Evolutionary conservation across 2,888 invertebrate genomes (phyloP), one percentile per base, ranked within the genome.

Genomic region (Notocelia uddmanniana): DNA sequence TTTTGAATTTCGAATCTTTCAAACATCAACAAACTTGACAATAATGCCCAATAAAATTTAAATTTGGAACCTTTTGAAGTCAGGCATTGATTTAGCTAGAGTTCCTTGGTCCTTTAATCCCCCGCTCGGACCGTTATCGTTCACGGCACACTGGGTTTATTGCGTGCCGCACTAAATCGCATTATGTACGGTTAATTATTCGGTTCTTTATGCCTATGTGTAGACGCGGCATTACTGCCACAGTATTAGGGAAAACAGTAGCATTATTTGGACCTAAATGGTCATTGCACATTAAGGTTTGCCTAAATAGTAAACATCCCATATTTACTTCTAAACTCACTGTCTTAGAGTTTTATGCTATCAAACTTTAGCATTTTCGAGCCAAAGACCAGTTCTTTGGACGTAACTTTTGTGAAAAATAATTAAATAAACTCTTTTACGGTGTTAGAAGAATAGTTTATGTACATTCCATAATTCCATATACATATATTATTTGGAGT

Each of bases 181-280:
- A 78, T 80, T 80, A 79, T 74, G 68, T 72, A 80, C 78, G 79
- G 77, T 76, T 80, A 81, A 81, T 81, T 80, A 81, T 79, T 79
- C 77, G 74, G 74, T 76, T 77, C 76, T 78, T 80, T 79, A 79
- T 78, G 75, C 73, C 41, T 64, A 58, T 71, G 74, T 74, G 73
- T 70, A 69, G 60, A 71, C 41, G 68, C 52, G 31, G 67, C 72
- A 60, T 70, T 72, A 62, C 37, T 57, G 72, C 3, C 62, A 60
- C 62, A 72, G 60, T 48, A 19, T 18, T 45, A 11, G 0, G n/a
- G 0, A 9, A 21, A 48, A 11, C 18, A 48, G 34, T 37, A 34
- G 11, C 6, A 13, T 6, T 31, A 13, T 54, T 54, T 13, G 13
- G 52, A 15, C 31, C 0, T 31, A 0, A n/a, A 9, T 31, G 31